phyloP scores from a whole-genome alignment of 2,797 vertebrate genomes.

The Aythya fuligula region DNA sequence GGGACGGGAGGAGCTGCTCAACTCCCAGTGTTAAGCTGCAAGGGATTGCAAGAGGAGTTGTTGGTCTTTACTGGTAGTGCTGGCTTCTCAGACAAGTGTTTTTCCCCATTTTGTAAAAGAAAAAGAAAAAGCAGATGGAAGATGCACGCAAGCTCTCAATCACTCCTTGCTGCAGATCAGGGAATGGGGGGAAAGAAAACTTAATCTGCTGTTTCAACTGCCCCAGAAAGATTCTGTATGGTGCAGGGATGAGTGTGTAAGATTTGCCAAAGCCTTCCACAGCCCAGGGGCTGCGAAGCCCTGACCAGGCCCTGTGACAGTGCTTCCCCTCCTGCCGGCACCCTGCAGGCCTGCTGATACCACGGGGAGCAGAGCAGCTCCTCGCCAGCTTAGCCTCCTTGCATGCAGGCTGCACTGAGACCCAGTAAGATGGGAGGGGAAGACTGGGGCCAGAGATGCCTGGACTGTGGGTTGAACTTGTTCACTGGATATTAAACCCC shows the following conservation, averaged over 20 bases:
- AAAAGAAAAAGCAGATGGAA: conserved; percentile 35
- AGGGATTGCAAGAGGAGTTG: not conserved
- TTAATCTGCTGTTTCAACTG: not conserved
- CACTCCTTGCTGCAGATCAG: conserved; percentile 1
- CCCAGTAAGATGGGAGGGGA: rapidly evolving
- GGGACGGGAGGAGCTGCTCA: not conserved
- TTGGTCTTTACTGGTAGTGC: not conserved
- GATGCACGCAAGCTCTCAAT: not conserved
- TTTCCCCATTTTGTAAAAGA: not conserved
- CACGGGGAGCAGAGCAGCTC: not conserved
- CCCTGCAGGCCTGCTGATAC: not conserved
- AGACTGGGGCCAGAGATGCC: not conserved
- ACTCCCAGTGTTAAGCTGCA: not conserved
- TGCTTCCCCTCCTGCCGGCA: not conserved
- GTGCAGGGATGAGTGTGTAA: rapidly evolving
- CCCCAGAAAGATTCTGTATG: not conserved
- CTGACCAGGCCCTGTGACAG: not conserved
- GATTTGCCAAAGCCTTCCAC: not conserved
- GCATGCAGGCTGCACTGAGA: not conserved
- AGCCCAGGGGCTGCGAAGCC: not conserved
- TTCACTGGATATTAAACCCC: rapidly evolving
- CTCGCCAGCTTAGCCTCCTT: not conserved
- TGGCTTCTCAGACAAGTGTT: not conserved
- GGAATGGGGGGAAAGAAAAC: not conserved
- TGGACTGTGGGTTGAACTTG: not conserved